phyloP scores from a whole-genome alignment of 1,140 invertebrate genomes.

The Asbolus verrucosus region DNA sequence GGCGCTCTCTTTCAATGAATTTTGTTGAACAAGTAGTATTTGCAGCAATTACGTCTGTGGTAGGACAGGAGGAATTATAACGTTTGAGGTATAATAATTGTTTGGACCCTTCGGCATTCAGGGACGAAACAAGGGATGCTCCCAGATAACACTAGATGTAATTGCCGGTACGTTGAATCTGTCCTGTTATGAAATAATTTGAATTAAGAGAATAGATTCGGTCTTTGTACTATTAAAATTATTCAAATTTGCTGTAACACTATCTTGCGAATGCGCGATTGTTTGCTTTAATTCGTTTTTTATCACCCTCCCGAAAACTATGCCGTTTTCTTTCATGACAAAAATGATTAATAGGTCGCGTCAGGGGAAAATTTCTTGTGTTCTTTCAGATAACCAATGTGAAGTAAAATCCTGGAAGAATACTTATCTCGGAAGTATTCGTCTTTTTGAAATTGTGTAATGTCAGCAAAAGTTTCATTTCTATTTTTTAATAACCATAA shows the following conservation, averaged over 20 bases:
- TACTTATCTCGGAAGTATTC: no score
- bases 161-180: slow-evolving; percentile 4
- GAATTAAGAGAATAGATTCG: slow-evolving; percentile 2
- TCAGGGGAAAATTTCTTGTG: slow-evolving; percentile 1
- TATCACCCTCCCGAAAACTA: background rate
- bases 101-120: slow-evolving; percentile 10
- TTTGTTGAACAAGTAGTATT: no score
- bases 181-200: slow-evolving; percentile 3
- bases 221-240: background rate
- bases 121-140: background rate
- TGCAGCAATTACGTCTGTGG: background rate
- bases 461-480: no score
- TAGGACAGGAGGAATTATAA: background rate
- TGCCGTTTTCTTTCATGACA: slow-evolving; percentile 5
- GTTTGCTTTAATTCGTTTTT: no score
- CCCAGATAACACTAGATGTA: slow-evolving; percentile 7
- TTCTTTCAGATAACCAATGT: background rate
- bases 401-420: slow-evolving; percentile 6
- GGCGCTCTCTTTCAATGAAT: no score
- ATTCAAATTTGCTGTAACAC: background rate
- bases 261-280: no score
- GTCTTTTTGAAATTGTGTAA: no score
- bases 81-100: slow-evolving; percentile 8
- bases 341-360: slow-evolving; percentile 11
- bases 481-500: no score